These are phyloP conservation scores for Onychorhynchus coronatus DNA, from an alignment of 2,113 vertebrate genomes.

Conservation along the genomic window DNA sequence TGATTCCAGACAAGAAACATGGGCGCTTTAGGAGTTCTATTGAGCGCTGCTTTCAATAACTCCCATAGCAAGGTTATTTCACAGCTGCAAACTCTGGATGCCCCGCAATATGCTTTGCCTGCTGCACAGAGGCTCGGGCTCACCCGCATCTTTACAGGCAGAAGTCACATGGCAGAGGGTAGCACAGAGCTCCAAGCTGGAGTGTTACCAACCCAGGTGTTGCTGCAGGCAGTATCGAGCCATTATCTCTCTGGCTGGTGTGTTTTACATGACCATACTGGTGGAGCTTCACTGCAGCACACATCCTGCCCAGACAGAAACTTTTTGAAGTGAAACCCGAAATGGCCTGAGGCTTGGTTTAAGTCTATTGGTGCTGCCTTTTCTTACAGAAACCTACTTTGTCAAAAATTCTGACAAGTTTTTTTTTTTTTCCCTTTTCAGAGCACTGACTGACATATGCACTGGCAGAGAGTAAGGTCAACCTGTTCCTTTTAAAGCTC, in stretches of 20 bases:
- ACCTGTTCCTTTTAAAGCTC: neutral
- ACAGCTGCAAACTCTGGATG: neutral
- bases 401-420: neutral
- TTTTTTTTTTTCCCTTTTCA: neutral
- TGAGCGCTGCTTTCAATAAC: neutral
- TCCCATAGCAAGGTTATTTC: neutral
- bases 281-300: neutral
- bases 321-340: neutral
- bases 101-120: neutral
- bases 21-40: neutral
- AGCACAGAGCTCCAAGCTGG: neutral
- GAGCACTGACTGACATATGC: neutral
- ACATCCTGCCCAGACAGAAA: neutral
- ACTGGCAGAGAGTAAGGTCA: neutral
- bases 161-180: rapidly evolving
- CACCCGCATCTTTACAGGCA: neutral
- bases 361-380: neutral
- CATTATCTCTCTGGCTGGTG: neutral
- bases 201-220: neutral
- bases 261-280: neutral
- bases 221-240: neutral
- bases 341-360: neutral
- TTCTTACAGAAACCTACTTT: neutral
- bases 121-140: neutral
- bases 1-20: neutral